These are phyloP conservation scores for Australoheros facetus DNA, from an alignment of 2,797 vertebrate species.

Conservation along the genomic window DNA sequence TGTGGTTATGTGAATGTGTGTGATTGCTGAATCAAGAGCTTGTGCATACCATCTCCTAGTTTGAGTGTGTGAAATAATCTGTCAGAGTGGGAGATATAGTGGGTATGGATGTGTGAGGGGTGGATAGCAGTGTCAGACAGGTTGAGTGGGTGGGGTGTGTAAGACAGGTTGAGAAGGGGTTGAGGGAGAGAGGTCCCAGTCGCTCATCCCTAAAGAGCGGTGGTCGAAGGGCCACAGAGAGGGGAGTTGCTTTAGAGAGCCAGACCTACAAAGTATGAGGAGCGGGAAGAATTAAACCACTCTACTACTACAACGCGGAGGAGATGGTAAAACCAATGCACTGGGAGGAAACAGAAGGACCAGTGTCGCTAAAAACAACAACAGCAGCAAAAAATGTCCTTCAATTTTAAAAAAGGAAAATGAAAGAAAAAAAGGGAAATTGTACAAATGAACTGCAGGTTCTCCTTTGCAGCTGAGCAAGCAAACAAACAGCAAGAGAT, in stretches of 20 bases:
- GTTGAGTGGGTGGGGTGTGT: conserved; percentile 17
- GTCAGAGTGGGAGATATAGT: conserved; percentile 42
- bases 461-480: conserved; percentile 50
- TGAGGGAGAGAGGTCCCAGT: conserved; percentile 44
- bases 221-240: conserved; percentile 47
- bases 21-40: conserved; percentile 53
- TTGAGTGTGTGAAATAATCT: conserved; percentile 48
- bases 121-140: conserved; percentile 19
- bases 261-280: conserved; percentile 48
- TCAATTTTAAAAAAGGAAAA: conserved; percentile 19
- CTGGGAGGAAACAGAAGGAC: conserved; percentile 46
- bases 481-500: conserved; percentile 41
- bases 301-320: conserved; percentile 51
- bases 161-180: conserved; percentile 43
- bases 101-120: conserved; percentile 11
- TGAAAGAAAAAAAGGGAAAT: conserved; percentile 20
- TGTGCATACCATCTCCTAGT: conserved; percentile 53
- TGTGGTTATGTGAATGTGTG: conserved; percentile 48
- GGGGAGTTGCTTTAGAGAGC: conserved; percentile 51
- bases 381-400: conserved; percentile 50
- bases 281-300: conserved; percentile 35
- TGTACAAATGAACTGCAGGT: conserved; percentile 41
- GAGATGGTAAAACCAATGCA: conserved; percentile 52
- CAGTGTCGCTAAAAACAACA: conserved; percentile 46
- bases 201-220: conserved; percentile 39